Base-by-base conservation (phyloP, 1,140 invertebrate genomes). In the Scaptomyza graminum region DNA sequence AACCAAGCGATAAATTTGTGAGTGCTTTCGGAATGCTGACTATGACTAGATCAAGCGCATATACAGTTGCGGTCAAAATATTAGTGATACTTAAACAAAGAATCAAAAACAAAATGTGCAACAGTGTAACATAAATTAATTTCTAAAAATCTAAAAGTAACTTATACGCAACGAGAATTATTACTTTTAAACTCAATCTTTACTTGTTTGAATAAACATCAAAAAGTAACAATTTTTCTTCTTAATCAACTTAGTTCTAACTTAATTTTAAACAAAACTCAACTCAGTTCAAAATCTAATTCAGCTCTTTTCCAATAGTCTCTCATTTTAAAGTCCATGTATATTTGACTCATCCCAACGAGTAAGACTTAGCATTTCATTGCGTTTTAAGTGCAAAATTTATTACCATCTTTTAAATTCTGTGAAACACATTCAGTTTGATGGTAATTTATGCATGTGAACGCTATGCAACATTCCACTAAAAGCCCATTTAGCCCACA, bases 391-490 rank as follows among this genome's bases (percentile, higher is more conserved):
- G 25, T 44, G 22, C 39, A 43, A 56, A 56, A 44, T 56, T 15
- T 28, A 44, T 56, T 28, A 56, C 12, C n/a, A 13, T 11, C 15
- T 13, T 8, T 15, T 41, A 41, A 3, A 7, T 37, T 5, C 2
- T 3, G 37, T 12, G 9, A 25, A 43, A 37, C n/a, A 56, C 7
- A 15, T 28, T 4, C 54, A 56, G 18, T 13, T 44, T 28, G n/a
- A 28, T 13, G 54, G 13, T 56, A 56, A 56, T 56, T 9, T 56
- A 28, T 28, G 37, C 12, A 41, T 41, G 37, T 34, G 31, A 34
- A 9, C 31, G 18, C 52, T n/a, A 25, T 13, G 5, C 12, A 46
- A 46, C 15, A n/a, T 46, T 34, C 31, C 6, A 3, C 44, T 46
- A 12, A 46, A 18, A 13, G 18, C 18, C 54, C 12, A 43, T 28